These are phyloP conservation scores for Camponotus vicinus DNA, from an alignment of 1,140 invertebrate species.

Conservation along the genomic window DNA sequence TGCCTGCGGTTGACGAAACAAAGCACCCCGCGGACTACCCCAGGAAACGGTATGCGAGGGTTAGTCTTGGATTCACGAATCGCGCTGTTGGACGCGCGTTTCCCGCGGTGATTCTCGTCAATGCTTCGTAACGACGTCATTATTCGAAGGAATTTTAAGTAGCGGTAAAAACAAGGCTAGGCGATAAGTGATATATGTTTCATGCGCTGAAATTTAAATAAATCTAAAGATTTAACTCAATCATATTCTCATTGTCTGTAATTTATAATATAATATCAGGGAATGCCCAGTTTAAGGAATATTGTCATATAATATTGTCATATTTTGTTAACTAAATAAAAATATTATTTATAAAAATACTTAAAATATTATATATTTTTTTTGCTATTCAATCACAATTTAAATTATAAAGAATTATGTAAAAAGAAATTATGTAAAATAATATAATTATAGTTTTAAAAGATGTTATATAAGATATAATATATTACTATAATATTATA, in stretches of 20 bases:
- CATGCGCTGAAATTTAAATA: not conserved
- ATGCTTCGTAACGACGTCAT: slow-evolving; percentile 37
- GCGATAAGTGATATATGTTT: slow-evolving; percentile 1
- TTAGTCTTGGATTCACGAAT: slow-evolving; percentile 64
- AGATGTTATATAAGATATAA: not conserved
- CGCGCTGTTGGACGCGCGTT: slow-evolving; percentile 53
- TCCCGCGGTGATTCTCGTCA: slow-evolving; percentile 61
- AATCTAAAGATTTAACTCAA: slow-evolving; percentile 6
- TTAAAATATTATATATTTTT: not conserved
- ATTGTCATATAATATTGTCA: not conserved
- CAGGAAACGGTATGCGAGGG: slow-evolving; percentile 46
- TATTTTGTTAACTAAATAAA: not conserved
- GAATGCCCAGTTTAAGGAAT: not conserved
- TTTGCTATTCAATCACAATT: no score
- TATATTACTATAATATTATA: not conserved
- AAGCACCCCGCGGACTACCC: slow-evolving; percentile 65
- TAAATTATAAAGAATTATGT: not conserved
- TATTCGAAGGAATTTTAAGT: slow-evolving; percentile 34
- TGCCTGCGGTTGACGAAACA: slow-evolving; percentile 76
- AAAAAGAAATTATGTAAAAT: not conserved
- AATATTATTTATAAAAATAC: not conserved
- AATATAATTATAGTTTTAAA: not conserved
- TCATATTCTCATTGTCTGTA: not conserved
- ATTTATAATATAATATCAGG: not conserved
- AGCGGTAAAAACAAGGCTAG: slow-evolving; percentile 16